These are phyloP conservation scores for Hycleus cichorii DNA, from an alignment of 1,140 invertebrate species.

Conservation along the genomic window DNA sequence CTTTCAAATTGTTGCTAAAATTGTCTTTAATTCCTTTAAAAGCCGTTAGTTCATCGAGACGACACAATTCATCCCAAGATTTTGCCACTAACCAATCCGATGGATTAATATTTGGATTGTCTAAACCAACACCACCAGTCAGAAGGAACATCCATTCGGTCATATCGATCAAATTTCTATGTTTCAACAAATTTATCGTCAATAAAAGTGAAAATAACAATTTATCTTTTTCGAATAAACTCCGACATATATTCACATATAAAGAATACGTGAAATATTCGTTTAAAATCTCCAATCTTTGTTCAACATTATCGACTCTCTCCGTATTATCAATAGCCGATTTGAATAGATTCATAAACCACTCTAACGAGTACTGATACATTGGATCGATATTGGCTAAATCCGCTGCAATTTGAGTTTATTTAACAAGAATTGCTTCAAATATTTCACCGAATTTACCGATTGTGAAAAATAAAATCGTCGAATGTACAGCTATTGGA, in stretches of 20 bases:
- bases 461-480: constrained; percentile 86
- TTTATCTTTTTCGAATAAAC: constrained; percentile 93
- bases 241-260: constrained; percentile 77
- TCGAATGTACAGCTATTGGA: constrained; percentile 78
- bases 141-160: constrained; percentile 76
- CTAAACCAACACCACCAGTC: constrained; percentile 71
- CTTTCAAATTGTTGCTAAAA: constrained; percentile 46
- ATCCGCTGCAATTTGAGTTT: constrained; percentile 64
- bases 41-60: constrained; percentile 55
- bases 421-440: too few relatives aligned
- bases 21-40: constrained; percentile 51
- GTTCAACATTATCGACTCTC: constrained; percentile 67
- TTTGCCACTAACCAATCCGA: constrained; percentile 72
- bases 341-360: constrained; percentile 88
- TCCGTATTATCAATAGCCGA: constrained; percentile 80
- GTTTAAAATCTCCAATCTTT: constrained; percentile 65
- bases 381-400: constrained; percentile 90
- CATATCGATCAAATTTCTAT: constrained; percentile 59
- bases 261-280: constrained; percentile 83
- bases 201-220: constrained; percentile 86
- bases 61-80: constrained; percentile 77
- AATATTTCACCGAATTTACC: constrained; percentile 44
- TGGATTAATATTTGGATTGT: constrained; percentile 63
- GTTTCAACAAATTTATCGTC: constrained; percentile 66
- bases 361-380: constrained; percentile 89